These are phyloP conservation scores for Stenichneumon culpator DNA, from an alignment of 2,888 invertebrate species.

Conservation along the genomic window DNA sequence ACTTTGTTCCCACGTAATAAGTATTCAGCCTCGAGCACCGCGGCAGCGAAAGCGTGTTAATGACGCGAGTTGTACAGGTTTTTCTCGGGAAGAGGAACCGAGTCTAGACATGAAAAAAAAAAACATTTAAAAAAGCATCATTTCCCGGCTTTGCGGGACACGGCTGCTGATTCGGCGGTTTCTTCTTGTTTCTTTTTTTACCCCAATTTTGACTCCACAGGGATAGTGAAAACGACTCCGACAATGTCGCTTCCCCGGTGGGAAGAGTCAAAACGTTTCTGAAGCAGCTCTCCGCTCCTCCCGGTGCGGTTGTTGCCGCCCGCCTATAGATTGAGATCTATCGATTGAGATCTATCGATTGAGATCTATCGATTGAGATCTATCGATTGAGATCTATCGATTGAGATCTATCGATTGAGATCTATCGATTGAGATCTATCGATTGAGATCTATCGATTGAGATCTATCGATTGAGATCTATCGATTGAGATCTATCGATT, in stretches of 20 bases:
- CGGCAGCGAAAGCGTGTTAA: slow-evolving; percentile 29
- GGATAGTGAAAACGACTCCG: slow-evolving; percentile 26
- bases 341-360: too few relatives aligned
- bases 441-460: too few relatives aligned
- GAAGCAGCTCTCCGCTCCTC: slow-evolving; percentile 33
- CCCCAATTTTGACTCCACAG: slow-evolving; percentile 40
- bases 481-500: too few relatives aligned
- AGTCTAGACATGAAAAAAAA: slow-evolving; percentile 27
- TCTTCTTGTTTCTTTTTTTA: slow-evolving; percentile 25
- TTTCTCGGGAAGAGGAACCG: background rate
- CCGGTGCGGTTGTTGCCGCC: slow-evolving; percentile 45
- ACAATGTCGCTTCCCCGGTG: background rate
- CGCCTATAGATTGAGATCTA: background rate
- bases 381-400: too few relatives aligned
- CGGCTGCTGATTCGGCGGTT: slow-evolving; percentile 1
- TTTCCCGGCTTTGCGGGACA: slow-evolving; percentile 23
- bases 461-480: too few relatives aligned
- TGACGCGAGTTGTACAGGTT: slow-evolving; percentile 3
- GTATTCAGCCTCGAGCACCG: background rate
- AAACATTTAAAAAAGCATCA: slow-evolving; percentile 14
- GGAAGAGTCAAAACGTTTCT: slow-evolving; percentile 44
- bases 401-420: too few relatives aligned
- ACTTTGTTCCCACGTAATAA: background rate
- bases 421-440: too few relatives aligned
- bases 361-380: too few relatives aligned